Base-by-base conservation (phyloP, 2,888 invertebrate genomes). In the Mesoligia furuncula region DNA sequence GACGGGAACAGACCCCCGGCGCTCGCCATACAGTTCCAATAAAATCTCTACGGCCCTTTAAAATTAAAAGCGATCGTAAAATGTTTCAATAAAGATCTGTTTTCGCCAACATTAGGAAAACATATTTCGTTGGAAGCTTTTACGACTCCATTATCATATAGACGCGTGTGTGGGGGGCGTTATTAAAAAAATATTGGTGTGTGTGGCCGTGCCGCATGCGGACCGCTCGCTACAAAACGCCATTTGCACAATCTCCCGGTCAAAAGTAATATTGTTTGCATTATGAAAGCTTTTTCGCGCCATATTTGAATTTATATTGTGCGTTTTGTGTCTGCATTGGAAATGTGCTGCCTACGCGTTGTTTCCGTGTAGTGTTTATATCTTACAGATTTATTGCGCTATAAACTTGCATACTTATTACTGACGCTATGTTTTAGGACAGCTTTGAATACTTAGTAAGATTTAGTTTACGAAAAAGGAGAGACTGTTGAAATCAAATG, bases 221-320 rank as follows among this genome's bases (percentile, higher is more conserved):
- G 75, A 67, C 66, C 87, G 84, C 73, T 82, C 78, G 75, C 77
- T 73, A 72, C 81, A 86, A 61, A 89, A 89, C 87, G 85, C 88
- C 86, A 88, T 90, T 92, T 90, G 82, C 90, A 88, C 90, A 89
- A 89, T 89, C 88, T 87, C 84, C 67, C 79, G 77, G 80, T 80
- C 84, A 86, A 91, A 91, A 92, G 89, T 90, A 90, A 92, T 91
- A 89, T 89, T 92, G 91, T 93, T 92, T 90, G 89, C 91, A 92
- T 92, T 93, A 93, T 91, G 90, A 90, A 92, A 91, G 87, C 87
- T 86, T 88, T 90, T 91, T 87, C 87, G 88, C 90, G 89, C 92
- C 91, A 92, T 93, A 93, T 94, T 92, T 92, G 91, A 92, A 92
- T 93, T 91, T 93, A 91, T 91, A 92, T 88, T 85, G 87, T 88